These are phyloP conservation scores for Molossus molossus DNA, from an alignment of 2,797 vertebrate genomes.

Conservation along the genomic window DNA sequence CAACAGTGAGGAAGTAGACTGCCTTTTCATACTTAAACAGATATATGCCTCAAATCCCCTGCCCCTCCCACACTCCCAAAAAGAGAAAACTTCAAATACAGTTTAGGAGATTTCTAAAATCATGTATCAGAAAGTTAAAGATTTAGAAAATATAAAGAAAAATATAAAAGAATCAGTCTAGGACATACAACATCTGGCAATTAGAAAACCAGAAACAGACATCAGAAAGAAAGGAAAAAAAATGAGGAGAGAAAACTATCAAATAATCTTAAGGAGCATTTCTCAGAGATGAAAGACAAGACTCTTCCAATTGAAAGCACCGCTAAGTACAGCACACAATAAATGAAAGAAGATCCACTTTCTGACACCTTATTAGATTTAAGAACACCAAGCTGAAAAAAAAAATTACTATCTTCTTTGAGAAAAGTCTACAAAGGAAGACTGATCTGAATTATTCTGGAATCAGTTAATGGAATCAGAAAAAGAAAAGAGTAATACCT, in stretches of 20 bases:
- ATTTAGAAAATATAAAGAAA: slow-evolving; percentile 63
- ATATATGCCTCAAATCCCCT: slow-evolving; percentile 55
- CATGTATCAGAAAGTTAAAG: slow-evolving; percentile 41
- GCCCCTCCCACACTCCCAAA: neutral
- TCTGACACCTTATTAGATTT: slow-evolving; percentile 39
- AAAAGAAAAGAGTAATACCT: slow-evolving; percentile 33
- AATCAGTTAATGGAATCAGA: slow-evolving; percentile 34
- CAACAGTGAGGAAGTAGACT: neutral
- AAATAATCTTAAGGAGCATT: slow-evolving; percentile 52
- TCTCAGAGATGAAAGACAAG: slow-evolving; percentile 17
- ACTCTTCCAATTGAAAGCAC: slow-evolving; percentile 56
- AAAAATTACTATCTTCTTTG: slow-evolving; percentile 43
- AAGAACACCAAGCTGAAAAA: slow-evolving; percentile 59
- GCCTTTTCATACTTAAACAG: slow-evolving; percentile 3
- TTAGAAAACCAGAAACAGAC: slow-evolving; percentile 49
- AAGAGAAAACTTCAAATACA: slow-evolving; percentile 26
- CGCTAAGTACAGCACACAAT: slow-evolving; percentile 1
- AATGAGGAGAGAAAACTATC: neutral
- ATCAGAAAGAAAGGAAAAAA: neutral
- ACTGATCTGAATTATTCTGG: slow-evolving; percentile 43
- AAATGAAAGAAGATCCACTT: slow-evolving; percentile 63
- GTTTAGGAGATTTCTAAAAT: slow-evolving; percentile 51
- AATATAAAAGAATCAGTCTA: slow-evolving; percentile 10
- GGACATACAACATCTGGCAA: slow-evolving; percentile 8
- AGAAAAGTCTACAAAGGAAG: slow-evolving; percentile 64